Base-by-base conservation (phyloP, 2,113 vertebrate genomes). In the Thalassarche chlororhynchos region DNA sequence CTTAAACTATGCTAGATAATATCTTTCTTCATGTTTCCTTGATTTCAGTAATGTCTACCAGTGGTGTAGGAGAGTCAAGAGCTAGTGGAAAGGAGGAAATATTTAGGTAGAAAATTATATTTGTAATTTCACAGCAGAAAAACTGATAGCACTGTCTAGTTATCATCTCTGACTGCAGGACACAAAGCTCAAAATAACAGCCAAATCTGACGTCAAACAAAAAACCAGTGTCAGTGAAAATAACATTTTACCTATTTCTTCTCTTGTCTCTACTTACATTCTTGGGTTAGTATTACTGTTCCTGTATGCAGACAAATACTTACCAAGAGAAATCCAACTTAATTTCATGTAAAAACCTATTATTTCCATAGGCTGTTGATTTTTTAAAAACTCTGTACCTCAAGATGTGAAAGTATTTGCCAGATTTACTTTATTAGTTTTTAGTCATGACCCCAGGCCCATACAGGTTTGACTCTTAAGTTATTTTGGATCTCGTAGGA, bases 201-300 rank as follows among this genome's bases (percentile, higher is more conserved):
- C 12, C 20, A 74, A 84, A 82, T 52, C 6, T 57, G 28, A 52
- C 66, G 42, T 21, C 57, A 90, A 80, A 32, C 2, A 55, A 72
- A 90, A 88, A 76, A 64, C 32, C n/a, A 64, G 0, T 72, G 62
- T 46, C 15, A 60, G 15, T 51, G 34, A 58, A 87, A 87, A 81
- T 17, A 79, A 21, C 8, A 34, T 76, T 60, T 94, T 64, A 46
- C 8, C 2, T 46, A 2, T 52, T 90, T 60, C 14, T 74, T 82
- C 12, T 82, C 7, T 87, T 2, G 1, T 42, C 17, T 74, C 21
- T 84, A 47, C 12, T 72, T n/a, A 14, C 0, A 0, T 60, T 83
- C n/a, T 51, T 76, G 2, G 0, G 3, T 65, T 36, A 75, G 5
- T 38, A 42, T 49, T 81, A 26, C 6, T 36, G 9, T 8, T 82